Base-by-base conservation (phyloP, 1,140 invertebrate species). In the Drosophila quadrilineata region DNA sequence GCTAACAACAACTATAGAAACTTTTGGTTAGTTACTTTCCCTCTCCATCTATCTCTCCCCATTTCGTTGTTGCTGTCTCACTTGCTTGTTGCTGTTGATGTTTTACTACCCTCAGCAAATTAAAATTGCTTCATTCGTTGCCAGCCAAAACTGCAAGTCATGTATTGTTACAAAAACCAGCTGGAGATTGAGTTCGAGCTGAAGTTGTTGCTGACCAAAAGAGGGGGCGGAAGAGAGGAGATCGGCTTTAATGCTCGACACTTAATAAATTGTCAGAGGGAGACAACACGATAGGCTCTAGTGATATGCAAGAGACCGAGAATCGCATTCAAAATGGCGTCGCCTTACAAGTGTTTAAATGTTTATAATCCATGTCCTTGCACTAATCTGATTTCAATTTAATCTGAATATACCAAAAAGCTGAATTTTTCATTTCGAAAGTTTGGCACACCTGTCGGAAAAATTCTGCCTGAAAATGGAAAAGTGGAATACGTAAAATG, bases 81-180 rank as follows among this genome's bases (percentile, higher is more conserved):
- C 35, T 40, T 52, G 65, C 58, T 72, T 79, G 75, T 69, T 72
- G 58, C 53, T 69, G 69, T 64, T 85, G 79, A 84, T 84, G 77
- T 84, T 84, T 84, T 77, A 80, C 75, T 85, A 77, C 63, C 66
- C 66, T 60, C 62, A 82, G 63, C 65, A 84, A 74, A 84, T 84
- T 85, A 84, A 84, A 84, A 84, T 86, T 85, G 75, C 79, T 84
- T 84, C 79, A 79, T 85, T 71, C 60, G n/a, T n/a, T 70, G 60
- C 59, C n/a, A n/a, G n/a, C 52, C 67, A 68, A 41, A 36, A 60
- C 57, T 72, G 72, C 60, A 63, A 82, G 75, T 77, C 75, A 79
- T 62, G 66, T 49, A 71, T 82, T 68, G 67, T 67, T 80, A 58
- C 54, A 63, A 49, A 41, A n/a, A n/a, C n/a, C n/a, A n/a, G n/a